Evolutionary conservation across 1,140 invertebrate genomes (phyloP).

Genomic region (Drosophila pachea): DNA sequence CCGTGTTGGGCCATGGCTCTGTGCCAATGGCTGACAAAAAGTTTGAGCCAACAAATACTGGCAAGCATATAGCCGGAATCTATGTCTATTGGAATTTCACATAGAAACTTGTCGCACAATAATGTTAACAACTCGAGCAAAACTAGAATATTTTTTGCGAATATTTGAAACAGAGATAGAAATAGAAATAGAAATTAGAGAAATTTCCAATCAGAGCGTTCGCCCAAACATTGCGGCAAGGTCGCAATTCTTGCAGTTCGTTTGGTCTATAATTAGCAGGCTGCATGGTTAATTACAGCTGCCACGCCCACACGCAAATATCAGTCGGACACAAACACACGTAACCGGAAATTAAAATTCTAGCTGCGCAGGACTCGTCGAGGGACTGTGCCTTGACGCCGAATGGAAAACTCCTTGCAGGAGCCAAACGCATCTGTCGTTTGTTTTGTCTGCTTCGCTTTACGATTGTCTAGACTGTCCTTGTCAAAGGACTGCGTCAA

Average conservation of each 20-base stretch:
- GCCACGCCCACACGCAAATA: neutral
- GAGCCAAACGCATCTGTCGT: neutral
- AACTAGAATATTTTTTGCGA: slow-evolving; percentile 53
- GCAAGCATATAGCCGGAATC: slow-evolving; percentile 44
- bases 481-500: slow-evolving; percentile 66
- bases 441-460: neutral
- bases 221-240: neutral
- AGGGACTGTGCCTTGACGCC: slow-evolving; percentile 32
- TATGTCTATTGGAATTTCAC: slow-evolving; percentile 33
- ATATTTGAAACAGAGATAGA: slow-evolving; percentile 44
- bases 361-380: slow-evolving; percentile 24
- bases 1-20: slow-evolving; percentile 51
- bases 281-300: neutral
- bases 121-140: slow-evolving; percentile 50
- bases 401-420: slow-evolving; percentile 14
- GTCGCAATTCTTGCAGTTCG: neutral
- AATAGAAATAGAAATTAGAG: no score
- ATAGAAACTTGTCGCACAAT: slow-evolving; percentile 70
- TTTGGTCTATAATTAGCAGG: slow-evolving; percentile 2
- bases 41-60: slow-evolving; percentile 41
- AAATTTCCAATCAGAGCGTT: no score
- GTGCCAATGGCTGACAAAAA: slow-evolving; percentile 49
- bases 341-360: slow-evolving; percentile 69
- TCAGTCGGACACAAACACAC: neutral
- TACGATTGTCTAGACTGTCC: slow-evolving; percentile 56